phyloP scores from a whole-genome alignment of 2,888 invertebrate genomes.

The Thelaira solivaga region DNA sequence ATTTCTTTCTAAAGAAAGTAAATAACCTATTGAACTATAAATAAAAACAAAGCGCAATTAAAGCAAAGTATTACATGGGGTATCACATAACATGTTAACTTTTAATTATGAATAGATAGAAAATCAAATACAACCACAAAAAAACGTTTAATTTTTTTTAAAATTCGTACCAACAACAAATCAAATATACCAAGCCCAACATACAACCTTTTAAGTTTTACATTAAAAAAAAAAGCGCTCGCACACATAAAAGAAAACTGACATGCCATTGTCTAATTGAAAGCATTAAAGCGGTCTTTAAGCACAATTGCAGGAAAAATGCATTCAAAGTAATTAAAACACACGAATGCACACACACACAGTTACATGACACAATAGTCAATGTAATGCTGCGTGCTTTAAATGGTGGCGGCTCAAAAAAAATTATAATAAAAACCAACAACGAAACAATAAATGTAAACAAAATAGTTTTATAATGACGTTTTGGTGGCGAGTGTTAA shows the following conservation, averaged over 20 bases:
- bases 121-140: no score
- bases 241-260: not conserved
- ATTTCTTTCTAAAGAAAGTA: slow-evolving; percentile 19
- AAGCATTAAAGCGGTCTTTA: slow-evolving; percentile 29
- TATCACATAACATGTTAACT: slow-evolving; percentile 38
- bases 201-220: not conserved
- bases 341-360: not conserved
- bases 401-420: slow-evolving; percentile 39
- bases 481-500: slow-evolving; percentile 41
- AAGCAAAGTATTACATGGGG: slow-evolving; percentile 51
- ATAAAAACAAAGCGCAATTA: slow-evolving; percentile 19
- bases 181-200: not conserved
- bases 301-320: slow-evolving; percentile 19
- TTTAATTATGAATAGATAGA: slow-evolving; percentile 29
- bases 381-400: slow-evolving; percentile 32
- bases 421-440: no score
- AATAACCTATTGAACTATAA: slow-evolving; percentile 52
- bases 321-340: slow-evolving; percentile 31
- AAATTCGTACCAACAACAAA: not conserved
- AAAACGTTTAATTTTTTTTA: slow-evolving; percentile 25
- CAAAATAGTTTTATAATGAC: slow-evolving; percentile 49
- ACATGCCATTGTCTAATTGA: slow-evolving; percentile 44
- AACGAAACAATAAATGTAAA: slow-evolving; percentile 37
- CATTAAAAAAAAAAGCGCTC: not conserved
- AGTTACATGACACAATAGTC: slow-evolving; percentile 22